Percentiles rank a stretch among this genome's conserved stretches.
These are phyloP conservation scores for Babylonia areolata DNA, from an alignment of 1,140 invertebrate species.

Conservation along the genomic window DNA sequence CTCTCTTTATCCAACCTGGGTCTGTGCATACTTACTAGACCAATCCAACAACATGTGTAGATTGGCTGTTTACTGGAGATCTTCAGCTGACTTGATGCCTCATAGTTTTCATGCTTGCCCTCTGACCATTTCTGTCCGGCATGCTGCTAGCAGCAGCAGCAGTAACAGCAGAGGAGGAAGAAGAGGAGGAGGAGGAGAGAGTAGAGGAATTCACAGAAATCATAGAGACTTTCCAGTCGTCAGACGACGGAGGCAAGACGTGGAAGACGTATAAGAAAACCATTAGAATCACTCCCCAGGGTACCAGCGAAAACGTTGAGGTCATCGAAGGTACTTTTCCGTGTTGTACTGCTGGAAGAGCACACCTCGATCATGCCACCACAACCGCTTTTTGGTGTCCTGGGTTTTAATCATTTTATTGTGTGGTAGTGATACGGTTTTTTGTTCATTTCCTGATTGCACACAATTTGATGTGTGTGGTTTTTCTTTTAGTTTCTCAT, in stretches of 20 bases:
- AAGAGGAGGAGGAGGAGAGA: conserved; percentile 35
- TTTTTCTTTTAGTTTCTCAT: too few relatives aligned
- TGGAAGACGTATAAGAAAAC: conserved; percentile 69
- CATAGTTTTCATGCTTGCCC: background rate
- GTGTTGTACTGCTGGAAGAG: conserved; percentile 7
- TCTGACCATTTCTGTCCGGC: background rate
- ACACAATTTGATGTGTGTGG: too few relatives aligned
- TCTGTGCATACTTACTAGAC: too few relatives aligned
- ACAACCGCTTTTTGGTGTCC: too few relatives aligned
- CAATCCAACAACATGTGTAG: too few relatives aligned
- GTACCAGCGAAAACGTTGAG: conserved; percentile 61
- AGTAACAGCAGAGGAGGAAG: conserved; percentile 22
- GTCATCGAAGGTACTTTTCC: conserved; percentile 65
- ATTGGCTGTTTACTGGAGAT: too few relatives aligned
- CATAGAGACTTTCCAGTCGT: conserved; percentile 67
- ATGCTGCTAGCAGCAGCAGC: background rate
- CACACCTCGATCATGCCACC: too few relatives aligned
- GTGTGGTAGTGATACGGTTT: too few relatives aligned
- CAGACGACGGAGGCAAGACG: conserved; percentile 66
- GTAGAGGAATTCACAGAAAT: conserved; percentile 64
- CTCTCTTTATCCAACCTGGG: too few relatives aligned
- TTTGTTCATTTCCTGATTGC: too few relatives aligned
- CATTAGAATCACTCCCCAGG: conserved; percentile 63
- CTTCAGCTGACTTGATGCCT: too few relatives aligned
- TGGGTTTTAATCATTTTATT: too few relatives aligned